Base-by-base conservation (phyloP, 2,113 vertebrate genomes). In the Xenotilapia longispinis region DNA sequence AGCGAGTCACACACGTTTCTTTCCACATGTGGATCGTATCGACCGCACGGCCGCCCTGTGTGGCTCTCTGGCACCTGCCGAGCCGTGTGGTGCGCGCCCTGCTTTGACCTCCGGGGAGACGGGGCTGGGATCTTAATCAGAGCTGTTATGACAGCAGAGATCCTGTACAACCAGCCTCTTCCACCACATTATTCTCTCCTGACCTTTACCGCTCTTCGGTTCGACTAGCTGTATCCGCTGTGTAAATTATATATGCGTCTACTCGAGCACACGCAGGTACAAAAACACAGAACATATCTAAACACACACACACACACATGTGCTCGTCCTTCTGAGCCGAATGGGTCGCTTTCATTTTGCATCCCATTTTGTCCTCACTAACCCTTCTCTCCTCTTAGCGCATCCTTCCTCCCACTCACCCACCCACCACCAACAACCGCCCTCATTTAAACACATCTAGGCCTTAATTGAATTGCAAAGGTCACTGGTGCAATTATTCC, bases 401-500 rank as follows among this genome's bases (percentile, higher is more conserved):
- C 75, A 5, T 57, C 70, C 84, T 42, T 6, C 89, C 31, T 19
- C 83, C 36, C 40, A 28, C 21, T 65, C 60, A 65, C 33, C 60
- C 33, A 65, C 60, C 38, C 40, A 15, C 65, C 81, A 10, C 83
- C 81, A 36, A 53, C 92, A 28, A 36, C 87, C 45, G 15, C 45
- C 94, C 94, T 95, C 94, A 95, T 94, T 96, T 94, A 94, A 95
- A 94, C 95, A 94, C 95, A 95, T 94, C 94, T 84, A 90, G 91
- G 87, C 90, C 90, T 93, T 96, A 96, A 96, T 96, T 96, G 94
- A 96, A 96, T 95, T 92, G 94, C 94, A 96, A 96, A 96, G 95
- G 95, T 96, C 95, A 95, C 60, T 80, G 47, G 95, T 95, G 94
- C 95, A 96, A 96, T 96, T 96, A 96, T 95, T 93, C 93, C 95